Conservation (phyloP, 2,888 invertebrate genomes). For the Ormyrus rosae region DNA sequence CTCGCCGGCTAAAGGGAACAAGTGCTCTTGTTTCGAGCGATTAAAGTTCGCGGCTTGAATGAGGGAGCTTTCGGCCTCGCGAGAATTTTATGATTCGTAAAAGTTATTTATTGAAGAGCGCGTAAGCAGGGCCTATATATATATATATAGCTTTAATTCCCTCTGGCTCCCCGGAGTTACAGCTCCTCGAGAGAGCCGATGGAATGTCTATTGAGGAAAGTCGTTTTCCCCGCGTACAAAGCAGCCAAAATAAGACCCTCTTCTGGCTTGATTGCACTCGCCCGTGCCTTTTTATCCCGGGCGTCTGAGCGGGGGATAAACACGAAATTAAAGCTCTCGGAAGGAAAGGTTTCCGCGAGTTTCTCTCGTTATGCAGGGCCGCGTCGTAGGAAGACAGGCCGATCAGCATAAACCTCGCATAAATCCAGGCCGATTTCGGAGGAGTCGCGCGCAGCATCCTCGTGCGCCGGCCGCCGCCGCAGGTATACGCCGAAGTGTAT, state of each 20-base stretch:
- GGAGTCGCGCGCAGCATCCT: conserved; percentile 1
- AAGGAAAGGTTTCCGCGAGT: neutral
- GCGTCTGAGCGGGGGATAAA: neutral
- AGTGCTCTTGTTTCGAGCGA: conserved; percentile 39
- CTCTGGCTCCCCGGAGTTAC: conserved; percentile 12
- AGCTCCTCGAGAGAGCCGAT: conserved; percentile 25
- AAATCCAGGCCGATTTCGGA: conserved; percentile 13
- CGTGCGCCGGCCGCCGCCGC: neutral
- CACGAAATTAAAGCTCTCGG: neutral
- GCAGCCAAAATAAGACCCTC: conserved; percentile 48
- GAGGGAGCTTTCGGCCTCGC: conserved; percentile 29
- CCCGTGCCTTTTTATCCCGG: conserved; percentile 19
- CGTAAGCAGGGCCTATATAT: neutral
- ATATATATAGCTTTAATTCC: conserved; percentile 44
- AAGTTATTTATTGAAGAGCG: conserved; percentile 47
- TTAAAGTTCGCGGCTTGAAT: conserved; percentile 23
- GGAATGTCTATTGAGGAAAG: conserved; percentile 51
- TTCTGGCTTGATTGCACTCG: conserved; percentile 44
- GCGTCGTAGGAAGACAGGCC: conserved; percentile 2
- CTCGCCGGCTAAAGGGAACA: neutral
- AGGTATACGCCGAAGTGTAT: no score
- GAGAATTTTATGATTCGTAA: conserved; percentile 53
- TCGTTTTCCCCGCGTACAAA: conserved; percentile 38
- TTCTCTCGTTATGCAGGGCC: neutral
- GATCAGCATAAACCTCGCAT: conserved; percentile 44